Conservation (phyloP, 2,113 vertebrate genomes). For the Heloderma charlesbogerti region DNA sequence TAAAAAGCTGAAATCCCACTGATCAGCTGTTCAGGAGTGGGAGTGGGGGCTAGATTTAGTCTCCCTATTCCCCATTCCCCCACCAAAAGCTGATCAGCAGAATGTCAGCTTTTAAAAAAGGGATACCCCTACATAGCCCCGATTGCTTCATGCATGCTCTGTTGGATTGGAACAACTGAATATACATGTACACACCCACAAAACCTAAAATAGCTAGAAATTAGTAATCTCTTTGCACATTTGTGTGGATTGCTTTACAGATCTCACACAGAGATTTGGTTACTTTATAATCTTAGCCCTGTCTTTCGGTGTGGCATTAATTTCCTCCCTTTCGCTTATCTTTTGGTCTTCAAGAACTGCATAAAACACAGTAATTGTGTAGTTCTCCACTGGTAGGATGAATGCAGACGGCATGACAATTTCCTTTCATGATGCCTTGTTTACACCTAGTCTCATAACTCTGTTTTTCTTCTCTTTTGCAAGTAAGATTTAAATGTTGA, state of each 20-base stretch:
- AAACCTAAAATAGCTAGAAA: conserved; percentile 56
- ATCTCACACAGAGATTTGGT: conserved; percentile 65
- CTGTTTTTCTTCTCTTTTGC: conserved; percentile 42
- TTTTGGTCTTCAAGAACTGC: conserved; percentile 42
- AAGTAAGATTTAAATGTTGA: conserved; percentile 52
- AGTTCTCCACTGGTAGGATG: conserved; percentile 46
- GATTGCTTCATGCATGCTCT: neutral
- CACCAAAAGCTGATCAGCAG: neutral
- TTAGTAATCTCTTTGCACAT: conserved; percentile 67
- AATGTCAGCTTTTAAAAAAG: neutral
- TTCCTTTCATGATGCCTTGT: neutral
- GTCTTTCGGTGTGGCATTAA: conserved; percentile 57
- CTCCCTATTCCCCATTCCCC: neutral
- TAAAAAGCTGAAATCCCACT: neutral
- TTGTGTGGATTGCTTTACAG: conserved; percentile 65
- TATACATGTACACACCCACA: neutral
- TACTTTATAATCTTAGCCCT: conserved; percentile 63
- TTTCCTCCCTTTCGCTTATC: conserved; percentile 61
- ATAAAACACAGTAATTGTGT: conserved; percentile 2
- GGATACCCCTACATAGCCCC: too few species aligned
- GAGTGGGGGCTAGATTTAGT: neutral
- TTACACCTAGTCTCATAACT: conserved; percentile 44
- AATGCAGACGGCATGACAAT: conserved; percentile 25
- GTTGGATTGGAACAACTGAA: neutral
- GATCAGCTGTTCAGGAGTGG: too few species aligned